Base-by-base conservation (phyloP, 2,113 vertebrate species). In the Myotis brandtii region DNA sequence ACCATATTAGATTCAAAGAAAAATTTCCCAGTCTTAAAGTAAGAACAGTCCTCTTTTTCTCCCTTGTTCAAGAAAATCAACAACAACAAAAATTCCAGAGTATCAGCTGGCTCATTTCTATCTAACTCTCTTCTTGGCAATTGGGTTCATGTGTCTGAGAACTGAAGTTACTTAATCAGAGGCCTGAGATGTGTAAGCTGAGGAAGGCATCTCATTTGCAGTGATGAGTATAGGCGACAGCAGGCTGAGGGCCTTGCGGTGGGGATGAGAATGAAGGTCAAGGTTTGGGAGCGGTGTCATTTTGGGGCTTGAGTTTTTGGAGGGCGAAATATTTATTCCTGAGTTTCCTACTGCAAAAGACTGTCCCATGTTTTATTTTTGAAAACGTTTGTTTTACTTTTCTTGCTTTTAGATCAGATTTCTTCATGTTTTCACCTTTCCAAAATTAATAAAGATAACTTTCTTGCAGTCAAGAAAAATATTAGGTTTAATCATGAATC, bases 381-480 rank as follows among this genome's bases (percentile, higher is more conserved):
- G 2, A 72, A 82, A 54, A 66, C 14, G 40, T 69, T 70, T 30
- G 0, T 86, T 95, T 73, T 66, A 27, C 73, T 67, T 89, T 70
- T 17, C 30, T 37, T 84, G 76, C 76, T 30, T 91, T 86, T 67
- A 25, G 86, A n/a, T 69, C 81, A 43, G 27, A 84, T 79, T 76
- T 46, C 62, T 86, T 54, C 30, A 20, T 30, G 21, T 89, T 75
- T 97, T 77, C 62, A 43, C 76, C 18, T 56, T 87, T 82, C 76
- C n/a, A 88, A 59, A 90, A 79, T 85, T 85, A 90, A 82, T 89
- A 91, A 86, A 81, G 91, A 82, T 82, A 69, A 80, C 88, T 94
- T 88, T 91, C 81, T 92, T 79, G 56, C 30, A 90, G 80, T 85
- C 54, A 85, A 91, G 72, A 85, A 95, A 95, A 96, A 77, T 64